phyloP scores from a whole-genome alignment of 1,140 invertebrate genomes.

The Plectrocnemia conspersa region DNA sequence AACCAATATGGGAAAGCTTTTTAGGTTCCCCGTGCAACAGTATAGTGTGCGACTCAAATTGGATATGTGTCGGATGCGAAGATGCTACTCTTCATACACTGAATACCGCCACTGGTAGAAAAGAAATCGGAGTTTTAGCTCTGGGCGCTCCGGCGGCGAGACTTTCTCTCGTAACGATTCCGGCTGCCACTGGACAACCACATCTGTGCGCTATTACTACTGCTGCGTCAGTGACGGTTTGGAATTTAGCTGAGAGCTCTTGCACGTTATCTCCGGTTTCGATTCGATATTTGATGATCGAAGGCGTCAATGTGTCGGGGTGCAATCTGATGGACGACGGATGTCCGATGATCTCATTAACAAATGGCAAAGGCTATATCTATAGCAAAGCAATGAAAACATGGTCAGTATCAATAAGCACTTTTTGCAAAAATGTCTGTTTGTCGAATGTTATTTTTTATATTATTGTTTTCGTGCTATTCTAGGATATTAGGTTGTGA shows the following conservation, averaged over 20 bases:
- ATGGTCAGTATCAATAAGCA: constrained; percentile 55
- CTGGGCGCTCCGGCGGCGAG: constrained; percentile 56
- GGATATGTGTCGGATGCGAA: constrained; percentile 59
- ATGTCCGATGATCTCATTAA: constrained; percentile 60
- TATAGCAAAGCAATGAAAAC: constrained; percentile 59
- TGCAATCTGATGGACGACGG: constrained; percentile 58
- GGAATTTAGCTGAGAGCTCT: constrained; percentile 40
- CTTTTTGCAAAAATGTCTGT: neutral
- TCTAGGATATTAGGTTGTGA: constrained; percentile 29
- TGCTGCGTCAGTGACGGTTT: constrained; percentile 41
- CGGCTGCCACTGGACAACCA: constrained; percentile 7
- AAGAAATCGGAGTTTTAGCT: constrained; percentile 59
- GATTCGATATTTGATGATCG: constrained; percentile 46
- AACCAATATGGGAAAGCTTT: constrained; percentile 56
- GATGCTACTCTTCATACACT: constrained; percentile 65
- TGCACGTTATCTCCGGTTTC: constrained; percentile 43
- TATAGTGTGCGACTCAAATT: constrained; percentile 49
- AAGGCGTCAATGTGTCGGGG: constrained; percentile 53
- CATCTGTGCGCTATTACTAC: constrained; percentile 40
- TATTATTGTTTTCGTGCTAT: neutral
- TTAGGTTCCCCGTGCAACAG: constrained; percentile 53
- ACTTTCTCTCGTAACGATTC: constrained; percentile 39
- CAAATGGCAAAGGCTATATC: constrained; percentile 63
- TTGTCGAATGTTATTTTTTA: neutral
- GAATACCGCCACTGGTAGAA: constrained; percentile 50